phyloP scores from a whole-genome alignment of 2,888 invertebrate species.

The Drosophila testacea region DNA sequence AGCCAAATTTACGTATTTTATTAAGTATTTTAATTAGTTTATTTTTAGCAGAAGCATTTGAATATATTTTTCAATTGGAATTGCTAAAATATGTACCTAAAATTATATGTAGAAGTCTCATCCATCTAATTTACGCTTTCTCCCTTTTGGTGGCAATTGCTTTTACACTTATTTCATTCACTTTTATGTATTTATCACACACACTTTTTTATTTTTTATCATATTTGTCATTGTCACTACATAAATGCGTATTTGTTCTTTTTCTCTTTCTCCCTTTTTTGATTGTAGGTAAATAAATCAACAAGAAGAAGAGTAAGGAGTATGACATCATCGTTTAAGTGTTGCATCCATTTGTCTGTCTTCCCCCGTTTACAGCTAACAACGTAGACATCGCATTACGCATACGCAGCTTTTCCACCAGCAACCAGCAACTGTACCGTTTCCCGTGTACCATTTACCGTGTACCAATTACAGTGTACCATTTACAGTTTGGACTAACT shows the following conservation, averaged over 20 bases:
- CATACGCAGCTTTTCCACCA: slow-evolving; percentile 32
- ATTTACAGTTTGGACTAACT: slow-evolving; percentile 20
- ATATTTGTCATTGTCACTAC: slow-evolving; percentile 53
- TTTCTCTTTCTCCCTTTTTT: slow-evolving; percentile 42
- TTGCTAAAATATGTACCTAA: too few relatives aligned
- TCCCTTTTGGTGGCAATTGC: slow-evolving; percentile 1
- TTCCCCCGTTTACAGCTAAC: slow-evolving; percentile 34
- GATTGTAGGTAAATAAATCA: slow-evolving; percentile 60
- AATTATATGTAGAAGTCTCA: too few relatives aligned
- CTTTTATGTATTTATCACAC: neutral
- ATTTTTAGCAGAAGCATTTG: slow-evolving; percentile 16
- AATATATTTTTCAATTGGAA: neutral
- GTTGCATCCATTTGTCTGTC: slow-evolving; percentile 62
- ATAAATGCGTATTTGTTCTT: slow-evolving; percentile 53
- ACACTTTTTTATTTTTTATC: slow-evolving; percentile 6
- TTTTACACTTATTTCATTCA: neutral
- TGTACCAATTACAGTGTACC: slow-evolving; percentile 6
- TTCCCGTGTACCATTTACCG: too few relatives aligned
- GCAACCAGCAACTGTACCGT: neutral
- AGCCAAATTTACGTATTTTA: slow-evolving; percentile 1
- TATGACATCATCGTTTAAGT: slow-evolving; percentile 58
- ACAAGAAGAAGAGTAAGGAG: slow-evolving; percentile 21
- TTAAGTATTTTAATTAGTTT: slow-evolving; percentile 17
- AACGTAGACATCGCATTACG: slow-evolving; percentile 24
- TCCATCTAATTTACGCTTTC: neutral